Conservation (phyloP, 2,888 invertebrate genomes). For the Acleris literana region DNA sequence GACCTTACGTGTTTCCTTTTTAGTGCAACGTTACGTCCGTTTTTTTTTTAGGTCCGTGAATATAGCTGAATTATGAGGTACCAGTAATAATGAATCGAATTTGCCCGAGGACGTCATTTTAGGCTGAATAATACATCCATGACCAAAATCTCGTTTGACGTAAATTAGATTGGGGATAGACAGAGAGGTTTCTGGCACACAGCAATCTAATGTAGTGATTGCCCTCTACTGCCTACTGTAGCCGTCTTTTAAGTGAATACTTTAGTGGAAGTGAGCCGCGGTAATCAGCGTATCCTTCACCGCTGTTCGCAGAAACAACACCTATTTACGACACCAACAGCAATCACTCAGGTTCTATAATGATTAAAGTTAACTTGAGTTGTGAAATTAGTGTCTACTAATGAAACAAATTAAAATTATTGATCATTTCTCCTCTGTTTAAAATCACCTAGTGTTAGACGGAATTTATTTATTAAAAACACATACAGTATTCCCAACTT, state of each 20-base stretch:
- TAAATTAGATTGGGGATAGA: slow-evolving; percentile 38
- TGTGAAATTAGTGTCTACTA: too few relatives aligned
- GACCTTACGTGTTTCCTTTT: too few relatives aligned
- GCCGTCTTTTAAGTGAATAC: slow-evolving; percentile 9
- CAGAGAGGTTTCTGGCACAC: slow-evolving; percentile 34
- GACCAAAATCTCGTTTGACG: slow-evolving; percentile 24
- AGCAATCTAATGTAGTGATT: slow-evolving; percentile 35
- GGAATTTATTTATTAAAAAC: too few relatives aligned
- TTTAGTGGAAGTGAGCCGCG: slow-evolving; percentile 6
- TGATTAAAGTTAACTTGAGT: too few relatives aligned
- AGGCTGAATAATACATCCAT: slow-evolving; percentile 23
- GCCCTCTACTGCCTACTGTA: slow-evolving; percentile 9
- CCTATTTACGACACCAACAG: too few relatives aligned
- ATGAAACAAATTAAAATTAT: too few relatives aligned
- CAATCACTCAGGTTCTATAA: too few relatives aligned
- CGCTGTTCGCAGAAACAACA: neutral
- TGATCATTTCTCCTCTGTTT: too few relatives aligned
- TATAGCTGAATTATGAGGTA: neutral
- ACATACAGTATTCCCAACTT: too few relatives aligned
- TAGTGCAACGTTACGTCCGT: too few relatives aligned
- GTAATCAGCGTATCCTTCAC: slow-evolving; percentile 1
- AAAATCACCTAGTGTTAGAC: too few relatives aligned
- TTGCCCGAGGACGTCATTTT: neutral
- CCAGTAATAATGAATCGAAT: slow-evolving; percentile 3
- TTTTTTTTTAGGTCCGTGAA: too few relatives aligned